Evolutionary conservation across 1,140 invertebrate species (phyloP).

Genomic region (Pseudomyrmex concolor): DNA sequence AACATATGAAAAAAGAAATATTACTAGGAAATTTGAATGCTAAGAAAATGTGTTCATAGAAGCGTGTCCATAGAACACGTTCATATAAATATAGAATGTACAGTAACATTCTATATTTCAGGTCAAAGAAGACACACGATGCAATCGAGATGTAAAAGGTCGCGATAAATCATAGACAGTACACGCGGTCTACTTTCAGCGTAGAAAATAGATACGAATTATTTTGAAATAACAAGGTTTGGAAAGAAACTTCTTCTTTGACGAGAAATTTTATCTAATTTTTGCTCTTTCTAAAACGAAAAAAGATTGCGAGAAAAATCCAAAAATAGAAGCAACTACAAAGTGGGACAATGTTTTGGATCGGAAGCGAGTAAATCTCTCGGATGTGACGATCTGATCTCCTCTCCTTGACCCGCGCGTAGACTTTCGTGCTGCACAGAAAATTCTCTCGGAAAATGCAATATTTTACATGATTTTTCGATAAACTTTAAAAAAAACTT

Average conservation of each 20-base stretch:
- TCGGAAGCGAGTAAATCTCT: neutral
- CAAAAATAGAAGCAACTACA: neutral
- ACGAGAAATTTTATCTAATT: neutral
- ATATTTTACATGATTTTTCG: neutral
- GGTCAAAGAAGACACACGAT: neutral
- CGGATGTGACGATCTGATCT: too few species aligned
- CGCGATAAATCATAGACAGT: neutral
- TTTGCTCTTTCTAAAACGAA: too few species aligned
- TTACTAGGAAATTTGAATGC: conserved; percentile 10
- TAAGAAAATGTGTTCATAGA: conserved; percentile 5
- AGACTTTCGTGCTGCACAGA: too few species aligned
- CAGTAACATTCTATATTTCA: conserved; percentile 29
- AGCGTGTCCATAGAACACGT: neutral
- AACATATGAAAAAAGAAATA: conserved; percentile 23
- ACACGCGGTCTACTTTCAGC: neutral
- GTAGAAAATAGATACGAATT: neutral
- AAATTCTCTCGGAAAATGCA: too few species aligned
- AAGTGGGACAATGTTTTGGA: neutral
- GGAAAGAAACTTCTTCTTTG: conserved; percentile 5
- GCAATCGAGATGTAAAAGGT: conserved; percentile 8
- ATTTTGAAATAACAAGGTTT: neutral
- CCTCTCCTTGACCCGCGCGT: too few species aligned
- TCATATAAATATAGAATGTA: neutral
- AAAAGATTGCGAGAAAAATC: neutral
- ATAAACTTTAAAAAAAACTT: neutral